A percentile compares a stretch with the other conserved stretches of the same genome.
phyloP scores from a whole-genome alignment of 1,140 invertebrate species.

The Dendrolimus kikuchii region DNA sequence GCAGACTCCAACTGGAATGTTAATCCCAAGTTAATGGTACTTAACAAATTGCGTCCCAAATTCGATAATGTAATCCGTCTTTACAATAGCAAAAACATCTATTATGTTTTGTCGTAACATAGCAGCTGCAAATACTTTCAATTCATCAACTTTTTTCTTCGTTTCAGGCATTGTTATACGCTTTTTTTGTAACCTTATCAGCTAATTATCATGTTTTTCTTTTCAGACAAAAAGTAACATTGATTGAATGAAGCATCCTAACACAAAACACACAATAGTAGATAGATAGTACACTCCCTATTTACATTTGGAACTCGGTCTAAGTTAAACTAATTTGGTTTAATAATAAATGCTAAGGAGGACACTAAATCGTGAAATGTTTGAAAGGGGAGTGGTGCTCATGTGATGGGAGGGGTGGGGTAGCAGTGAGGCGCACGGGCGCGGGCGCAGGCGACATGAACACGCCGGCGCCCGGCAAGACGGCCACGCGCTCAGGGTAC shows the following conservation, averaged over 20 bases:
- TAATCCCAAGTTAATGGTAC: too few relatives aligned
- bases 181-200: too few relatives aligned
- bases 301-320: slow-evolving; percentile 3
- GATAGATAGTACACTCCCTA: too few relatives aligned
- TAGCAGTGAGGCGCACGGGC: slow-evolving; percentile 64
- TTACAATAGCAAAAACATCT: too few relatives aligned
- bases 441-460: slow-evolving; percentile 79
- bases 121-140: too few relatives aligned
- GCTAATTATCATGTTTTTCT: too few relatives aligned
- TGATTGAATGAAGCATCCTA: slow-evolving; percentile 4
- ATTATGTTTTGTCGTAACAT: too few relatives aligned
- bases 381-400: slow-evolving; percentile 36
- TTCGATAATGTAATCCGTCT: too few relatives aligned
- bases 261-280: slow-evolving; percentile 3
- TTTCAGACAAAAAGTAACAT: neutral
- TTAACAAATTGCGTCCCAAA: too few relatives aligned
- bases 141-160: too few relatives aligned
- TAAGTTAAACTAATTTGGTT: slow-evolving; percentile 15
- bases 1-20: neutral
- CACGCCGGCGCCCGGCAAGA: slow-evolving; percentile 75
- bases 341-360: slow-evolving; percentile 38
- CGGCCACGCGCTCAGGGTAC: slow-evolving; percentile 84
- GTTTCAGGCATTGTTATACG: too few relatives aligned
- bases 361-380: slow-evolving; percentile 35
- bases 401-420: slow-evolving; percentile 67